These are phyloP conservation scores for Cyprinodon variegatus DNA, from an alignment of 2,113 vertebrate species.

Conservation along the genomic window DNA sequence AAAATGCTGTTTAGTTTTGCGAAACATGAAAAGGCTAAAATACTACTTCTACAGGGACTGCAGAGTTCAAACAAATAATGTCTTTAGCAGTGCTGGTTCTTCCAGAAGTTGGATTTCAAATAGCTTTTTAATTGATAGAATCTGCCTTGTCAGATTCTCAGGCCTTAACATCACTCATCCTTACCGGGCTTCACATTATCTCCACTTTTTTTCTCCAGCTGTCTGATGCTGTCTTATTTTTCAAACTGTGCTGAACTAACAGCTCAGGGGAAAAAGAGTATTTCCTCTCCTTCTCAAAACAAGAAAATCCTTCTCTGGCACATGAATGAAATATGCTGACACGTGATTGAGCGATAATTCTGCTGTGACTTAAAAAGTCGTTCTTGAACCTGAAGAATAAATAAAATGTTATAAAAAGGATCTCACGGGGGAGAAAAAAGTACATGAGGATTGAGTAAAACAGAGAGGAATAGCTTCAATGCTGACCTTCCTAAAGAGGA, in stretches of 20 bases:
- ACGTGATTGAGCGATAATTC: slow-evolving; percentile 45
- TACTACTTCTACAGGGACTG: neutral
- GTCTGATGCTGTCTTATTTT: slow-evolving; percentile 44
- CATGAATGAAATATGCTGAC: slow-evolving; percentile 44
- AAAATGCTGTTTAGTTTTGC: too few relatives aligned
- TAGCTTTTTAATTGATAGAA: slow-evolving; percentile 67
- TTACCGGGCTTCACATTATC: slow-evolving; percentile 45
- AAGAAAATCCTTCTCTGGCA: slow-evolving; percentile 59
- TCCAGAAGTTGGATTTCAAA: slow-evolving; percentile 40
- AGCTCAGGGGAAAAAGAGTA: slow-evolving; percentile 47
- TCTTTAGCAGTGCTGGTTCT: slow-evolving; percentile 54
- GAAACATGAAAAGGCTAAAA: too few relatives aligned
- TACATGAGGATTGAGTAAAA: neutral
- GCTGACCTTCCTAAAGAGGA: slow-evolving; percentile 31
- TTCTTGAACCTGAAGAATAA: neutral
- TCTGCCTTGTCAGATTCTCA: slow-evolving; percentile 66
- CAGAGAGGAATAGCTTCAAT: neutral
- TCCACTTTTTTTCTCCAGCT: slow-evolving; percentile 41
- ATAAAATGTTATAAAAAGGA: neutral
- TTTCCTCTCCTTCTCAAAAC: slow-evolving; percentile 30
- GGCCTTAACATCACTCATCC: slow-evolving; percentile 62
- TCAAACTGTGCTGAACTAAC: slow-evolving; percentile 39
- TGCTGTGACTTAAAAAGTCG: slow-evolving; percentile 9
- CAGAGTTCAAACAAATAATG: slow-evolving; percentile 35
- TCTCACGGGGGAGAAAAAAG: neutral